Evolutionary conservation across 1,140 invertebrate genomes (phyloP), one percentile per base, ranked within the genome.

Genomic region (Telenomus remus): DNA sequence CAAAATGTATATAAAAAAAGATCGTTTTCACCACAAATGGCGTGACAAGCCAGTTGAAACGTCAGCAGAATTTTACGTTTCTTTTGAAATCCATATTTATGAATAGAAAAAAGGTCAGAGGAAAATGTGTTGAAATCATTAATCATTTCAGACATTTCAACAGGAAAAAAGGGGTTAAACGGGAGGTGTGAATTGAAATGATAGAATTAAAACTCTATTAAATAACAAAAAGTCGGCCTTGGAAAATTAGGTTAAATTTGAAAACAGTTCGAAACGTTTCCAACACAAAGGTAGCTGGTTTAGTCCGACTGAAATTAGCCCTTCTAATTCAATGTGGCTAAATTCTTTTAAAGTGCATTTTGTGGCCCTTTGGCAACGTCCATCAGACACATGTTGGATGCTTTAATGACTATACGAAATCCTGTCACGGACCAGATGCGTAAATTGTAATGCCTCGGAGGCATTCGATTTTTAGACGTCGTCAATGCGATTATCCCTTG

Each of bases 301-400:
- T n/a, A 64, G 35, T 72, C 53, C 47, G 33, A 44, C 19, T 53
- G 37, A 73, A 65, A 60, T 60, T 65, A 49, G 43, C 13, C 34
- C 0, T 3, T 15, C 16, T 60, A 10, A 49, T 65, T 39, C 37
- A n/a, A 9, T 64, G 69, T 59, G 53, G 53, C 34, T 33, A 44
- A 54, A 47, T 65, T 64, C 43, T 64, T 70, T 70, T 15, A 7
- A 11, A 10, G 11, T n/a, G 13, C 15, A 12, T 57, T 51, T 64
- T 12, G 33, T 47, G 15, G 19, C 53, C 56, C 61, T 48, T 63
- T 56, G 55, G 47, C 53, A 12, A 74, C 74, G 79, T 82, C 63
- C 80, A 77, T 79, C 78, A 50, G 79, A 82, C 82, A 83, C 77
- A 75, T 83, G 82, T 80, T 79, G 55, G 50, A 59, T 42, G 74